Base-by-base conservation (phyloP, 2,888 invertebrate species). In the Parelbella ahira region DNA sequence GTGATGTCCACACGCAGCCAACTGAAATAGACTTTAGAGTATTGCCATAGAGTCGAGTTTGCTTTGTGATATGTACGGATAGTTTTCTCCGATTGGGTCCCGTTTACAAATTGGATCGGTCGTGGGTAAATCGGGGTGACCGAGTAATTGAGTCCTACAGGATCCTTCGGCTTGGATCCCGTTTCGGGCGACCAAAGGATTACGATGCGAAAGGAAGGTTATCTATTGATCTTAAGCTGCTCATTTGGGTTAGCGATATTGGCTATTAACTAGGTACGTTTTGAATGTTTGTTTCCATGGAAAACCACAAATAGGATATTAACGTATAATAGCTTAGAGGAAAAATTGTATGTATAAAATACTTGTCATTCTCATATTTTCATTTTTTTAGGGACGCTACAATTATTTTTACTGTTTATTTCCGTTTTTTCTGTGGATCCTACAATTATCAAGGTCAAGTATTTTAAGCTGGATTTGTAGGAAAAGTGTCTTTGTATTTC, bases 81-180 rank as follows among this genome's bases (percentile, higher is more conserved):
- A 73, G 77, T 76, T 81, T 76, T 73, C 78, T 80, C 71, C 69
- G 82, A 86, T 86, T 78, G 74, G 70, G 66, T 64, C 59, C 70
- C 63, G 82, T 73, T 78, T 81, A 84, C 86, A 86, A 86, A 87
- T 87, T 84, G 86, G 83, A 78, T 84, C 70, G 81, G 81, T 80
- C 76, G 77, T 70, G 83, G 82, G 76, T 80, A 75, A 79, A 81
- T 83, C 84, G 75, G 86, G 83, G 83, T 80, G 69, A 73, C 65
- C 77, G 41, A 77, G 87, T 87, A 86, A 86, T 87, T 84, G 86
- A 86, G 86, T 86, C 80, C 84, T 84, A 86, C 72, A 75, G 81
- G 78, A 76, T 80, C 74, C 77, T 83, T 84, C 69, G 81, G 81
- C 74, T 72, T 63, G 72, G 52, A 51, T 53, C 50, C 52, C 60